Base-by-base conservation (phyloP, 2,113 vertebrate species). In the Oreochromis tanganicae region DNA sequence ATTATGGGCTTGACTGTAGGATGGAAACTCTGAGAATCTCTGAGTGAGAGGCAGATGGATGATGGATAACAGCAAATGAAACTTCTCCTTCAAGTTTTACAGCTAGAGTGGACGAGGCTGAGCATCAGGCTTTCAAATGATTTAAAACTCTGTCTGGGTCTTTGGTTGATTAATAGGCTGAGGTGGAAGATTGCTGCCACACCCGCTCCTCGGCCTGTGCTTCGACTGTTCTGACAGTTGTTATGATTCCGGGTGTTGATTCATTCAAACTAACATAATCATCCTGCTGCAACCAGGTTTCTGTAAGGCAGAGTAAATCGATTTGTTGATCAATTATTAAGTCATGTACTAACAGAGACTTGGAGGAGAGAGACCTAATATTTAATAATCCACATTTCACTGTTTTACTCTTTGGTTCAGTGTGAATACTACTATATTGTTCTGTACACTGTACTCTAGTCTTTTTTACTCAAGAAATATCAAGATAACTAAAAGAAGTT, bases 241-340 rank as follows among this genome's bases (percentile, higher is more conserved):
- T 19, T 5, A 52, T 52, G 50, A 52, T n/a, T 52, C 4, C 3
- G 17, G 19, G 50, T 54, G 6, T 27, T 56, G 21, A 14, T 27
- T 56, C 10, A 2, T 55, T 24, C 24, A 55, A 7, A 24, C n/a
- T 24, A 55, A 12, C 54, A 56, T 4, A 56, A 24, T 56, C 54
- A 24, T 56, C 54, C n/a, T 56, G 54, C 21, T 56, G 54, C 1
- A 56, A 56, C 0, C 54, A 24, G 54, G 54, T 56, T 54, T 55
- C n/a, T 24, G n/a, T 55, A 21, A 12, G 54, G 54, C n/a, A 55
- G n/a, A 55, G 54, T 24, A 24, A 56, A 56, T 56, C 11, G 0
- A 24, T 56, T 24, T 56, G 54, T 55, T 55, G 54, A 55, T 55
- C 54, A 6, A 24, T 55, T 55, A 55, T 55, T 55, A 55, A 55